Base-by-base conservation (phyloP, 2,888 invertebrate species). In the Plusia festucae region DNA sequence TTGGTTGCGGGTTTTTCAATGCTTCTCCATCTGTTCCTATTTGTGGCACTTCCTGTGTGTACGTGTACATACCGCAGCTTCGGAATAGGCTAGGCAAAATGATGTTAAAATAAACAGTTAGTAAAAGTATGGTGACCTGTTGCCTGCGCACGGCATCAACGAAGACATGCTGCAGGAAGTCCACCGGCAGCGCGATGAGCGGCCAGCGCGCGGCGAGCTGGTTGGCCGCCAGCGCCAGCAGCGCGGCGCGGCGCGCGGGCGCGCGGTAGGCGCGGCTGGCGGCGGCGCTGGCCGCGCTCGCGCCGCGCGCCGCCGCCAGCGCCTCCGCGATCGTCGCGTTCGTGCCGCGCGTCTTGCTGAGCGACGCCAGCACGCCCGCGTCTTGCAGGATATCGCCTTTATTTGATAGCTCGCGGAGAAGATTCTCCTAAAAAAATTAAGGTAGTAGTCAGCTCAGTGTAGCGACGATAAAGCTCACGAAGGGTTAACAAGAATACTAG, bases 301-400 rank as follows among this genome's bases (percentile, higher is more conserved):
- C 88, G 0, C 82, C 86, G 0, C 86, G 88, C 15, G 96, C 96
- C n/a, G 91, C 90, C 22, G 89, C 87, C 7, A 96, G 85, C 2
- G 96, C 95, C 4, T 84, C 83, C 0, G 90, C 85, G 16, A 95
- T 95, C 16, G 95, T 95, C 15, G 86, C 88, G 52, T 95, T 92
- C 0, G 95, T 95, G 3, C 91, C 90, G 15, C 96, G 95, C 0
- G 96, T 96, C 18, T 92, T 90, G 66, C 95, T 93, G 34, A 96
- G 82, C 0, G 96, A 95, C 0, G 93, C 91, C 0, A 96, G 85
- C 0, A 96, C 88, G 20, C 89, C 90, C 16, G 90, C 88, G 74
- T 95, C 95, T 85, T 94, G 91, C 0, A 95, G 81, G 9, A 95
- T 94, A 70, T 95, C 92, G 40, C 83, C 82, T 73, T 92, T 92